Base-by-base conservation (phyloP, 2,888 invertebrate genomes). In the Dysmachus trigonus region DNA sequence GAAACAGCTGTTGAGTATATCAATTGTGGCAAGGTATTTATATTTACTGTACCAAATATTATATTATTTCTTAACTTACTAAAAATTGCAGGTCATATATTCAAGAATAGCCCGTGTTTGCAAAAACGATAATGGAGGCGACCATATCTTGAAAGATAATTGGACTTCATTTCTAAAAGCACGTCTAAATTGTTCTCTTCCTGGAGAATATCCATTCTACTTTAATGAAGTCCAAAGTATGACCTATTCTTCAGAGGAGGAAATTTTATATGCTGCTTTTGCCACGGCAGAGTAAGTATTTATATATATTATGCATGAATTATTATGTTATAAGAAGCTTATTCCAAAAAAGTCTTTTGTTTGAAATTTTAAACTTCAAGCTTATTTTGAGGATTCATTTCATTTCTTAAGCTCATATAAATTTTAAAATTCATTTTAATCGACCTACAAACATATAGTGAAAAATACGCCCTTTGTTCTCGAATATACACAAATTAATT, bases 141-240 rank as follows among this genome's bases (percentile, higher is more conserved):
- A 95, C 89, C 93, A 95, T 86, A 93, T 96, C 91, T 93, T 96
- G 90, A 95, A 95, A 88, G 96, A 97, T 89, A 96, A 95, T 88
- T 98, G 98, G 98, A 96, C 97, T n/a, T 97, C 97, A 0, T 98
- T 97, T 91, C 93, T 96, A 18, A 98, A 98, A 92, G 97, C 97
- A 0, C 94, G 97, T 0, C 92, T 98, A 0, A 96, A 96, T 90
- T 98, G 98, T 90, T 96, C 97, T 0, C 92, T 97, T 15, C 96
- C 96, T 0, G 97, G 97, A 0, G 96, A 96, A 83, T 96, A 96
- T 90, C 97, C 97, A 0, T 97, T 97, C 92, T 95, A 97, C 91
- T 98, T 96, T 90, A 95, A 97, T 90, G 96, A 97, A 91, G 95
- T 98, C n/a, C 97, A 97, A 92, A 95, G 96, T 88, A 95, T 96